Evolutionary conservation across 2,113 vertebrate species (phyloP).

Genomic region (Pachyramphus minor): DNA sequence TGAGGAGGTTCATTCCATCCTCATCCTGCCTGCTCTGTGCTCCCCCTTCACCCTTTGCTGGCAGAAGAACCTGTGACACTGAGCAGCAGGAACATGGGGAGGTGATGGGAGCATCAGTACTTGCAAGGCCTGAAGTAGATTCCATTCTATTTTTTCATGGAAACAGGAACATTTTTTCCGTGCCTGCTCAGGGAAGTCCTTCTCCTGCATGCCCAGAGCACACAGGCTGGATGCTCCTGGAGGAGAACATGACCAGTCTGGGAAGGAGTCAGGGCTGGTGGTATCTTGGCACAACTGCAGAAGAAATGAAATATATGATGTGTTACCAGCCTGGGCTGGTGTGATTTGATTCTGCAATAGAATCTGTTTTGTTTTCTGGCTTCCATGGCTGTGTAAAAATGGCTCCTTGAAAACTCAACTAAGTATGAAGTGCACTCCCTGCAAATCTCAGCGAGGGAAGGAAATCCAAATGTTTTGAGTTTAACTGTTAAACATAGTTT

Average conservation of each 20-base stretch:
- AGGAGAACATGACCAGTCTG: background rate
- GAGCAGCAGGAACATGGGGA: background rate
- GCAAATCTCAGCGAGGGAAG: conserved; percentile 59
- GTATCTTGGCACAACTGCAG: background rate
- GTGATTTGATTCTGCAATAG: conserved; percentile 12
- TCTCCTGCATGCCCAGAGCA: background rate
- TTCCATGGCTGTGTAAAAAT: conserved; percentile 52
- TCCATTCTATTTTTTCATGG: background rate
- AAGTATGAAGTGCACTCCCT: conserved; percentile 49
- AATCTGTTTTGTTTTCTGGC: conserved; percentile 51
- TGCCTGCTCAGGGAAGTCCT: background rate
- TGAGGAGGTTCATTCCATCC: background rate
- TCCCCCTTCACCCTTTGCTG: accelerated
- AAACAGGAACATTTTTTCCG: background rate
- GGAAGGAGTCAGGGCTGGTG: background rate
- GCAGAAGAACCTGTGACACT: background rate
- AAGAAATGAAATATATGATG: background rate
- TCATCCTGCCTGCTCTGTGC: background rate
- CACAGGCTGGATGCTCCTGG: background rate
- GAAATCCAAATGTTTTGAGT: conserved; percentile 80
- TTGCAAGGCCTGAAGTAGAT: background rate
- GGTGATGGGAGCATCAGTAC: background rate
- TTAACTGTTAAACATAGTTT: conserved; percentile 82
- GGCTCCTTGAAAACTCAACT: conserved; percentile 52
- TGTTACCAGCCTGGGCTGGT: conserved; percentile 7